Percentiles rank a stretch among this genome's conserved stretches.
phyloP scores from a whole-genome alignment of 2,888 invertebrate genomes.

The Xanthia icteritia region DNA sequence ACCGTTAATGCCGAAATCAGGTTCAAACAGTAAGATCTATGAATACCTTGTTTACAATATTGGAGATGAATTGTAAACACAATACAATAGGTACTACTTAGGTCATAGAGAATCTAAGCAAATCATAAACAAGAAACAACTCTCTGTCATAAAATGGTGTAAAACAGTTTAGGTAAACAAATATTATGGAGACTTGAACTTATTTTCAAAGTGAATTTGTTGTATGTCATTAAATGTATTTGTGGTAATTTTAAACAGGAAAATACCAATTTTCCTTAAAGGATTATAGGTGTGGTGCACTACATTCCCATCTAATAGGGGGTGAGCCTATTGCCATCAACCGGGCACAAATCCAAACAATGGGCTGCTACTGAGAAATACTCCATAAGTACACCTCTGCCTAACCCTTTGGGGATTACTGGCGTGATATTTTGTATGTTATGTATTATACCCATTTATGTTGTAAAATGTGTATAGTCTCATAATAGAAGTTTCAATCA shows the following conservation, averaged over 20 bases:
- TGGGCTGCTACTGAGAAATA: too few relatives aligned
- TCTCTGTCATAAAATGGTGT: not conserved
- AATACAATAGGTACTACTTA: conserved; percentile 2
- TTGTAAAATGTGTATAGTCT: too few relatives aligned
- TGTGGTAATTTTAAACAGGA: not conserved
- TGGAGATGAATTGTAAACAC: conserved; percentile 15
- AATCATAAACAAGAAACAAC: conserved; percentile 16
- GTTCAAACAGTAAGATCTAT: conserved; percentile 1
- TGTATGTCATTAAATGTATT: not conserved
- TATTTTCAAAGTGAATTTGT: not conserved
- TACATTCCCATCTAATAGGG: not conserved
- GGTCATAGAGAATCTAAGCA: not conserved
- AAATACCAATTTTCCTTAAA: conserved; percentile 8
- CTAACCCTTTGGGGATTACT: too few relatives aligned
- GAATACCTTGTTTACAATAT: conserved; percentile 13
- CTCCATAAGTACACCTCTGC: too few relatives aligned
- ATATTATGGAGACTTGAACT: not conserved
- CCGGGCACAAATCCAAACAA: too few relatives aligned
- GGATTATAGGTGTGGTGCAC: too few relatives aligned
- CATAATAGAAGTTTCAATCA: too few relatives aligned
- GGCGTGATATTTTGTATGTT: too few relatives aligned
- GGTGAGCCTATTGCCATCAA: too few relatives aligned
- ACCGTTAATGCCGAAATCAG: not conserved
- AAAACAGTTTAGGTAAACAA: not conserved
- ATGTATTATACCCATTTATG: too few relatives aligned